Conservation (phyloP, 2,888 invertebrate genomes). For the Patella ulyssiponensis region DNA sequence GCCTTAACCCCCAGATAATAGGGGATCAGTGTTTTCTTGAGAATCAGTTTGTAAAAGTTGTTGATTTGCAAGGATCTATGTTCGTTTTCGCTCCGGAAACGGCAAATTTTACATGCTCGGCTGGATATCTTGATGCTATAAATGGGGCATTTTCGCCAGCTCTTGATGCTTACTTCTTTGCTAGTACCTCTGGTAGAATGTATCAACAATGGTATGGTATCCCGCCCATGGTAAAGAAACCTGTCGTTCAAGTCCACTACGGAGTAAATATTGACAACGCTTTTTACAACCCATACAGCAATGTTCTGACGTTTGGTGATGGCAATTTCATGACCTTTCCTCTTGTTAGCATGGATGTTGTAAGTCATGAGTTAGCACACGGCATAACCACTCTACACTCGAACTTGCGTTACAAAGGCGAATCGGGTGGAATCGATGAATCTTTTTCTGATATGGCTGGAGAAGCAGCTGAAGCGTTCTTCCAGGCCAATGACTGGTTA, state of each 20-base stretch:
- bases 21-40: conserved; percentile 25
- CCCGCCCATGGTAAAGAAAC: conserved; percentile 31
- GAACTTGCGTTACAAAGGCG: conserved; percentile 44
- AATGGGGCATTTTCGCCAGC: conserved; percentile 50
- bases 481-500: conserved; percentile 35
- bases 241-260: conserved; percentile 50
- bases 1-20: conserved; percentile 22
- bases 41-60: conserved; percentile 27
- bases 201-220: conserved; percentile 48
- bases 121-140: conserved; percentile 39
- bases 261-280: conserved; percentile 46
- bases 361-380: conserved; percentile 54
- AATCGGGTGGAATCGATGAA: conserved; percentile 56
- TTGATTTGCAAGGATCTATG: conserved; percentile 24
- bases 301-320: conserved; percentile 49
- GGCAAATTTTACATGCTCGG: conserved; percentile 39
- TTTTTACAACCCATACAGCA: conserved; percentile 51
- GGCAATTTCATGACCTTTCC: conserved; percentile 42
- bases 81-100: conserved; percentile 30
- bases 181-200: conserved; percentile 46
- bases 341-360: conserved; percentile 45
- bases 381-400: conserved; percentile 49
- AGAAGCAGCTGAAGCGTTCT: conserved; percentile 42
- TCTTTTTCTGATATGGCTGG: conserved; percentile 55
- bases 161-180: conserved; percentile 48